Percentiles rank a stretch among this genome's conserved stretches.
Conservation (phyloP, 1,140 invertebrate species). For the Vanessa atalanta region DNA sequence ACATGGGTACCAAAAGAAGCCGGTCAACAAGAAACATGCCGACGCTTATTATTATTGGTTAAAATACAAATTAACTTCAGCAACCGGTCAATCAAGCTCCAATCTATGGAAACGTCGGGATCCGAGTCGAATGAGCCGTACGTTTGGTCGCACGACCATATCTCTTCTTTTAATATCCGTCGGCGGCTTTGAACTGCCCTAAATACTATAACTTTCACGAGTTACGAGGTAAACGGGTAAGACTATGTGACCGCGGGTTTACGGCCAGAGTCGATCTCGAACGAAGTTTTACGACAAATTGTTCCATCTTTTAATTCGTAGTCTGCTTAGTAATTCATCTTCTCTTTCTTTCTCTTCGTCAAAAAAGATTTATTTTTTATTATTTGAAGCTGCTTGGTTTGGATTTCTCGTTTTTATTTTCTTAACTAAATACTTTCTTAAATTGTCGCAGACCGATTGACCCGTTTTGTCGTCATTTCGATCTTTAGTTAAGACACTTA, state of each 20-base stretch:
- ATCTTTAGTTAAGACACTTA: conserved; percentile 22
- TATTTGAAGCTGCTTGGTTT: not conserved
- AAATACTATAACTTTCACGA: conserved; percentile 76
- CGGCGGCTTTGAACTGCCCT: conserved; percentile 74
- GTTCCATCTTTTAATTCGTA: conserved; percentile 40
- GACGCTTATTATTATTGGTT: conserved; percentile 26
- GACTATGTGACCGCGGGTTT: conserved; percentile 55
- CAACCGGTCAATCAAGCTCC: conserved; percentile 55
- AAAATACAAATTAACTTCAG: conserved; percentile 37
- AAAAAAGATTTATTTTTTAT: conserved; percentile 4
- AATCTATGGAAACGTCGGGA: conserved; percentile 54
- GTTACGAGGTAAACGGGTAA: conserved; percentile 63
- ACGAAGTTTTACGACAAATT: conserved; percentile 58
- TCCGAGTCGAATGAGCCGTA: conserved; percentile 66
- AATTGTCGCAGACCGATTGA: conserved; percentile 15
- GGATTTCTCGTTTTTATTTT: not conserved
- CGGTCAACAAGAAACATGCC: conserved; percentile 21
- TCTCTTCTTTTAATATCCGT: conserved; percentile 74
- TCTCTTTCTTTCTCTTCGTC: not conserved
- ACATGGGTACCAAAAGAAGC: conserved; percentile 8
- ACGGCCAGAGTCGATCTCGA: conserved; percentile 39
- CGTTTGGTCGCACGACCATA: conserved; percentile 64
- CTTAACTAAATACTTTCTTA: conserved; percentile 2
- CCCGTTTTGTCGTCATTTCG: conserved; percentile 11
- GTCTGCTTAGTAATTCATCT: conserved; percentile 19